Percentiles rank a stretch among this genome's conserved stretches.
These are phyloP conservation scores for Theropithecus gelada DNA, from an alignment of 2,113 vertebrate species.

Conservation along the genomic window DNA sequence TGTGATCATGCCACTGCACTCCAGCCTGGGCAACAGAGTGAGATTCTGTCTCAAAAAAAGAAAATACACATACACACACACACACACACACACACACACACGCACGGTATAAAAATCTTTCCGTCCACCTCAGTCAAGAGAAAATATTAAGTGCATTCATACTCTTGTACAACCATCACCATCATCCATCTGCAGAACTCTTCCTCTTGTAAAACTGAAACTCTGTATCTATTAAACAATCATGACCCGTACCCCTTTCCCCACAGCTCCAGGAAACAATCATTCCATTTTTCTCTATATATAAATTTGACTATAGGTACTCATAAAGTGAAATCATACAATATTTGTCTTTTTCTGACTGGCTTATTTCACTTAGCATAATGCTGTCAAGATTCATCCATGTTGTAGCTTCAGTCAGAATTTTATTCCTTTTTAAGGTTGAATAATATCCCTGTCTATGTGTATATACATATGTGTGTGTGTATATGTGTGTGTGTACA, in stretches of 20 bases:
- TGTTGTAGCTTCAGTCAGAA: background rate
- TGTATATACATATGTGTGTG: background rate
- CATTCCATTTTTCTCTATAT: background rate
- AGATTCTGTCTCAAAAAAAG: no score
- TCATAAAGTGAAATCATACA: background rate
- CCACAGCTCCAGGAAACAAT: background rate
- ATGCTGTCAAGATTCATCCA: background rate
- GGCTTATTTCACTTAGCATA: background rate
- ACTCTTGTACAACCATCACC: background rate
- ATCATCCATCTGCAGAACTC: background rate
- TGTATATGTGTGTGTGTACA: no score
- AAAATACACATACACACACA: no score
- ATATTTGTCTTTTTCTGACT: background rate
- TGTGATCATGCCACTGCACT: no score
- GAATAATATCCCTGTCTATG: background rate
- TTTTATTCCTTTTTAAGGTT: background rate
- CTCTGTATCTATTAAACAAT: background rate
- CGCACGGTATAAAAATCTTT: background rate
- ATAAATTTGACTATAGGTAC: background rate
- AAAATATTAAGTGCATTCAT: background rate
- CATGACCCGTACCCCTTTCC: background rate
- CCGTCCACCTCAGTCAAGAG: background rate
- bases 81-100: no score
- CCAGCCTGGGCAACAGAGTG: no score
- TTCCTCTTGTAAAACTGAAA: background rate